A percentile compares a stretch with the other conserved stretches of the same genome.
These are phyloP conservation scores for Merluccius polli DNA, from an alignment of 2,797 vertebrate species.

Conservation along the genomic window DNA sequence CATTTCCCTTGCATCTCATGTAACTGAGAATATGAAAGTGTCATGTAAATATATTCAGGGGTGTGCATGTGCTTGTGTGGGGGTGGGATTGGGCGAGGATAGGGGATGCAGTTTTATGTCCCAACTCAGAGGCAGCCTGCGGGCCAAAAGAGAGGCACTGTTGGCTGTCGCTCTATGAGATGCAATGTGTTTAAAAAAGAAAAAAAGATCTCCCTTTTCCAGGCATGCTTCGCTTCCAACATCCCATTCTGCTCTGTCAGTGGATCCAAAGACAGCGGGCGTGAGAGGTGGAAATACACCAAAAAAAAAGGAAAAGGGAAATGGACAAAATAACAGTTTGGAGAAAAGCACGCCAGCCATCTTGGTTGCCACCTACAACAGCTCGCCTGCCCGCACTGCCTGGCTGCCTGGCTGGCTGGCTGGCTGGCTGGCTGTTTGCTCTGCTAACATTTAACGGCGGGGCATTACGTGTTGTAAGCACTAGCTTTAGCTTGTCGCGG, in stretches of 20 bases:
- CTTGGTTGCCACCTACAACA: neutral
- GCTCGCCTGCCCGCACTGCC: neutral
- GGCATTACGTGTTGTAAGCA: conserved; percentile 64
- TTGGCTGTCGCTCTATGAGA: conserved; percentile 57
- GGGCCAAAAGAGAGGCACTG: conserved; percentile 54
- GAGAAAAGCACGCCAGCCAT: conserved; percentile 29
- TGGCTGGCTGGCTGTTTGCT: conserved; percentile 37
- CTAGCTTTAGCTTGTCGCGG: conserved; percentile 66
- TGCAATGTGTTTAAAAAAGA: conserved; percentile 55
- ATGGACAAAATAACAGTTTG: conserved; percentile 34
- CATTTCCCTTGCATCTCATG: conserved; percentile 3
- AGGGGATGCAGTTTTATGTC: conserved; percentile 37
- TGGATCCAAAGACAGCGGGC: conserved; percentile 49
- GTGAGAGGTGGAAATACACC: neutral
- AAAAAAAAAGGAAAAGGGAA: conserved; percentile 32
- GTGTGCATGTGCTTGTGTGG: conserved; percentile 10
- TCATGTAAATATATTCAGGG: conserved; percentile 45
- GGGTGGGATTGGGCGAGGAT: neutral
- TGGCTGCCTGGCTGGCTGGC: neutral
- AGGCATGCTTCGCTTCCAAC: conserved; percentile 48
- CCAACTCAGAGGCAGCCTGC: conserved; percentile 48
- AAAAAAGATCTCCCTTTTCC: conserved; percentile 48
- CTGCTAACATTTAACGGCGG: conserved; percentile 53
- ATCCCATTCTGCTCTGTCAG: conserved; percentile 50
- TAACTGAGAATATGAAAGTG: conserved; percentile 24